Evolutionary conservation across 2,888 invertebrate genomes (phyloP), one percentile per base, ranked within the genome.

Genomic region (Dromius quadrimaculatus): DNA sequence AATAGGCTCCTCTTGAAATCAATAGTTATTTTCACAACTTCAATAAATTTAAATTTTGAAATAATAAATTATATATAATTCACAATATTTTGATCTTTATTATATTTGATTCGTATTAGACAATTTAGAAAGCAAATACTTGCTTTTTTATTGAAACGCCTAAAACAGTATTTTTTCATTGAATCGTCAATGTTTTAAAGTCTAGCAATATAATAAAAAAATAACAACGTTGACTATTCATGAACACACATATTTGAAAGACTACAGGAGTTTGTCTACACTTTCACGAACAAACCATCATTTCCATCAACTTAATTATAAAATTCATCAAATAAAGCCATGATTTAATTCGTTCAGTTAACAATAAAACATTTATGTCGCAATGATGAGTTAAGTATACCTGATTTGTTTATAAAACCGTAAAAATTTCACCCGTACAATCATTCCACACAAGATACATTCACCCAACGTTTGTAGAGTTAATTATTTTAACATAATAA

Each of bases 271-370:
- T 15, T 15, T 41, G 23, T 28, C 28, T 23, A 54, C 50, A 15
- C 13, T 23, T 13, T 54, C 28, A 54, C 23, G 22, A 47, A 23
- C 23, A 47, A 47, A 28, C 28, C 50, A 54, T 23, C 23, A 22
- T 15, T 23, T 23, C 28, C 23, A 47, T 13, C 47, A 47, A 13
- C n/a, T 54, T 54, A 17, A n/a, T n/a, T n/a, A n/a, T 59, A 64
- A 66, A 66, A 64, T 41, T 41, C 54, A 54, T 54, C 28, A 23
- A 50, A 23, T 38, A 57, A 57, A 66, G 41, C 57, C 13, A 50
- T 45, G 20, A 41, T 54, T 54, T 23, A 54, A 23, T 23, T 23
- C 11, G 50, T 28, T 8, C 50, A 41, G 6, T 1, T 41, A 54
- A 54, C 28, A 23, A 28, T 47, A 47, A 47, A 47, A 47, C 23